These are phyloP conservation scores for Drosophila carrolli DNA, from an alignment of 1,140 invertebrate genomes.

Conservation along the genomic window DNA sequence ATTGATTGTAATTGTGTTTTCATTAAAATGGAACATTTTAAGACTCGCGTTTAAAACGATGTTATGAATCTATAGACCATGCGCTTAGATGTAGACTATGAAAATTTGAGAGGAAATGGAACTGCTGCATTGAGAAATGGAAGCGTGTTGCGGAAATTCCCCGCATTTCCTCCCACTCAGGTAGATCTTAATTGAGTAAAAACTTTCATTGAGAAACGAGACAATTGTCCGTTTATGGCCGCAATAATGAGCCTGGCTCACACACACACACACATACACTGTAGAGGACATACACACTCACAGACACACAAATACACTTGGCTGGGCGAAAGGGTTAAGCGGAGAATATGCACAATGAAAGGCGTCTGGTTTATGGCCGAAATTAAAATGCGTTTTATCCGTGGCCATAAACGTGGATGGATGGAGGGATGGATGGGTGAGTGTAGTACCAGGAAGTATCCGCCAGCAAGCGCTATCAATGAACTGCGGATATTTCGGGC, in stretches of 20 bases:
- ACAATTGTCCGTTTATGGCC: conserved; percentile 60
- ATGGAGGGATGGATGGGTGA: not conserved
- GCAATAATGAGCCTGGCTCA: conserved; percentile 58
- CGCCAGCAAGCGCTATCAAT: conserved; percentile 72
- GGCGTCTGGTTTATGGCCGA: conserved; percentile 72
- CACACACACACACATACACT: conserved; percentile 16
- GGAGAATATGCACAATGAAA: conserved; percentile 43
- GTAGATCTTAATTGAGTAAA: conserved; percentile 54
- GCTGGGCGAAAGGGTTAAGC: conserved; percentile 72
- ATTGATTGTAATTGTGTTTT: no score
- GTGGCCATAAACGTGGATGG: conserved; percentile 58
- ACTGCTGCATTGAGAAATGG: conserved; percentile 6
- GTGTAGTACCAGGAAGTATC: conserved; percentile 59
- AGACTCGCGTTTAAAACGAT: not conserved
- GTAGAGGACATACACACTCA: not conserved
- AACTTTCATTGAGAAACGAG: conserved; percentile 67
- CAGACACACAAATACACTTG: conserved; percentile 40
- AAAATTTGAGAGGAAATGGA: not conserved
- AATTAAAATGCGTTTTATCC: conserved; percentile 79
- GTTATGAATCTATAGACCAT: not conserved
- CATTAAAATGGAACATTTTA: not conserved
- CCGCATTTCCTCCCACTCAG: conserved; percentile 47
- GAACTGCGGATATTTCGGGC: conserved; percentile 40
- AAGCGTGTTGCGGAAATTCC: conserved; percentile 50
- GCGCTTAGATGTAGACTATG: conserved; percentile 13